A percentile compares a stretch with the other conserved stretches of the same genome.
phyloP scores from a whole-genome alignment of 2,888 invertebrate genomes.

The Himalopsyche tibetana region DNA sequence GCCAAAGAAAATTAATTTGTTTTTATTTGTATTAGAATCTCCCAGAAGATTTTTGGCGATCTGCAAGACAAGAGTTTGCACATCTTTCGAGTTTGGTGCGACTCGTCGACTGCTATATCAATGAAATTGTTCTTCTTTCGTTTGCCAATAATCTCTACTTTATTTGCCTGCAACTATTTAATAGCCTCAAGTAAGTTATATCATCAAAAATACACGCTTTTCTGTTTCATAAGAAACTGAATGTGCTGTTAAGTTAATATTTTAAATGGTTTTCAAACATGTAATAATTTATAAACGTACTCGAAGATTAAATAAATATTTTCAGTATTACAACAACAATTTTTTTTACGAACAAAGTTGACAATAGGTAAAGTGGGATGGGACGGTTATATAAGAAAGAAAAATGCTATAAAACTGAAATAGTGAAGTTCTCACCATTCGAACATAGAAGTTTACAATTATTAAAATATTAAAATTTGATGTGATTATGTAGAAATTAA shows the following conservation, averaged over 20 bases:
- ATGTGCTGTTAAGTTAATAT: no score
- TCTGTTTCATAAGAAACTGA: no score
- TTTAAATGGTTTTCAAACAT: neutral
- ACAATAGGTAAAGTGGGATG: no score
- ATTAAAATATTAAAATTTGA: no score
- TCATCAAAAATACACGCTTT: neutral
- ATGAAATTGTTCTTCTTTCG: constrained; percentile 80
- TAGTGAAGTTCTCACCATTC: no score
- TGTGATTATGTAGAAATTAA: no score
- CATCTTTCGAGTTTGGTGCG: constrained; percentile 79
- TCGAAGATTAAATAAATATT: no score
- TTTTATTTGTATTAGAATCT: constrained; percentile 69
- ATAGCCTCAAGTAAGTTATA: constrained; percentile 78
- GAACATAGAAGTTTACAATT: no score
- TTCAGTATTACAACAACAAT: no score
- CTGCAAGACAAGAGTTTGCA: constrained; percentile 81
- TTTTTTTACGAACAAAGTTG: no score
- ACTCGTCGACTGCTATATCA: constrained; percentile 78
- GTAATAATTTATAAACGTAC: neutral
- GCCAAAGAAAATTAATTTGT: neutral
- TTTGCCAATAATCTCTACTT: constrained; percentile 85
- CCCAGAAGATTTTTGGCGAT: constrained; percentile 80
- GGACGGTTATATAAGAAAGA: no score
- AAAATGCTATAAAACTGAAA: no score
- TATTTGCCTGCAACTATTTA: constrained; percentile 84